Evolutionary conservation across 2,113 vertebrate genomes (phyloP).

Genomic region (Morone saxatilis): DNA sequence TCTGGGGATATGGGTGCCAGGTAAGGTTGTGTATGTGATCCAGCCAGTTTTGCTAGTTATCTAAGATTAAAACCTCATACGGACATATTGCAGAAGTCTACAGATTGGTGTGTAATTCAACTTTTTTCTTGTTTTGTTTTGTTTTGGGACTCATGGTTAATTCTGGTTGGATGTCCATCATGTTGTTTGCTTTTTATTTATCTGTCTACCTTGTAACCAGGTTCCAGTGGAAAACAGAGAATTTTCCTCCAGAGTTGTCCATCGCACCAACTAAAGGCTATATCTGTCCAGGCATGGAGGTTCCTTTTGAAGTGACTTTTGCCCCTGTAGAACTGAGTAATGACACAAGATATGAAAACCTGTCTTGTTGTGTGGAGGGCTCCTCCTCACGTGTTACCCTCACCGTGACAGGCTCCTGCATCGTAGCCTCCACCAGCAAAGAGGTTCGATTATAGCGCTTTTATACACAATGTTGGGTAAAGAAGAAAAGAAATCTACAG

Average conservation of each 20-base stretch:
- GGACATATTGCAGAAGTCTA: not conserved
- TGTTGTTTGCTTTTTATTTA: not conserved
- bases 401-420: constrained; percentile 86
- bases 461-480: not conserved
- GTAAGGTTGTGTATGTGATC: constrained; percentile 63
- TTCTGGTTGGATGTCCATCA: not conserved
- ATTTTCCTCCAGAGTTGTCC: constrained; percentile 85
- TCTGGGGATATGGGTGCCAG: constrained; percentile 86
- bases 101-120: not conserved
- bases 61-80: not conserved
- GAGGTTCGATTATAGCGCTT: constrained; percentile 81
- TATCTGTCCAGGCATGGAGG: constrained; percentile 85
- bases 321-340: constrained; percentile 81
- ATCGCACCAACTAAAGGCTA: constrained; percentile 88
- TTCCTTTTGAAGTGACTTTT: constrained; percentile 87
- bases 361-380: constrained; percentile 87
- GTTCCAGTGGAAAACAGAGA: constrained; percentile 88
- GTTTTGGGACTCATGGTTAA: not conserved
- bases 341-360: constrained; percentile 81
- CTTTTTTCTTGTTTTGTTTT: not conserved
- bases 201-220: constrained; percentile 70
- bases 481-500: not conserved
- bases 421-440: constrained; percentile 77
- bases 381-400: constrained; percentile 77
- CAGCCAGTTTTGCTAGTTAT: not conserved